Conservation (phyloP, 2,797 vertebrate species). For the Vultur gryphus region DNA sequence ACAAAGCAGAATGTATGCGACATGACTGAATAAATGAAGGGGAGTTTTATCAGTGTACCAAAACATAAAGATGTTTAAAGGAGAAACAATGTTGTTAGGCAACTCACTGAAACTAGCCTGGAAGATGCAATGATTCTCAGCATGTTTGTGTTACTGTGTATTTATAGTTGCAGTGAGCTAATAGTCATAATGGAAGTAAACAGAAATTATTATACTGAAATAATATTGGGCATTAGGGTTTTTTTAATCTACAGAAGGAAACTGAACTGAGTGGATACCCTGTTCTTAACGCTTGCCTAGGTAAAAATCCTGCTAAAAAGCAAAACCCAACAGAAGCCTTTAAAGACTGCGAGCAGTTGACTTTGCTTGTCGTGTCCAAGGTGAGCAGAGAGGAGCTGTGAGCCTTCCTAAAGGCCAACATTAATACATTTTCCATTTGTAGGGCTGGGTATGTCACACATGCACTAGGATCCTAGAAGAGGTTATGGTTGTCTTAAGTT, state of each 20-base stretch:
- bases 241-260: not conserved
- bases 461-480: not conserved
- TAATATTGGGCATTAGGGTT: not conserved
- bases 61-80: not conserved
- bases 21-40: not conserved
- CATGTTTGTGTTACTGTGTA: not conserved
- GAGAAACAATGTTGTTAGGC: not conserved
- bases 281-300: not conserved
- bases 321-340: not conserved
- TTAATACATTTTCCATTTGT: rapidly evolving
- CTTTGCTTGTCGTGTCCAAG: not conserved
- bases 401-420: not conserved
- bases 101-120: not conserved
- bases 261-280: not conserved
- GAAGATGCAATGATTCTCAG: rapidly evolving
- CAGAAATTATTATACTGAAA: not conserved
- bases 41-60: not conserved
- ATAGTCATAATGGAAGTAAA: not conserved
- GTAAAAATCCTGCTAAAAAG: not conserved
- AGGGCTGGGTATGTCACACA: not conserved
- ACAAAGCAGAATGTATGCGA: not conserved
- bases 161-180: not conserved
- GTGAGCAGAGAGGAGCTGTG: not conserved
- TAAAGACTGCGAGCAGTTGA: not conserved
- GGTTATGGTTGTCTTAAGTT: not conserved